Percentiles rank a stretch among this genome's conserved stretches.
Evolutionary conservation across 1,140 invertebrate genomes (phyloP).

Genomic region (Coptotermes formosanus): DNA sequence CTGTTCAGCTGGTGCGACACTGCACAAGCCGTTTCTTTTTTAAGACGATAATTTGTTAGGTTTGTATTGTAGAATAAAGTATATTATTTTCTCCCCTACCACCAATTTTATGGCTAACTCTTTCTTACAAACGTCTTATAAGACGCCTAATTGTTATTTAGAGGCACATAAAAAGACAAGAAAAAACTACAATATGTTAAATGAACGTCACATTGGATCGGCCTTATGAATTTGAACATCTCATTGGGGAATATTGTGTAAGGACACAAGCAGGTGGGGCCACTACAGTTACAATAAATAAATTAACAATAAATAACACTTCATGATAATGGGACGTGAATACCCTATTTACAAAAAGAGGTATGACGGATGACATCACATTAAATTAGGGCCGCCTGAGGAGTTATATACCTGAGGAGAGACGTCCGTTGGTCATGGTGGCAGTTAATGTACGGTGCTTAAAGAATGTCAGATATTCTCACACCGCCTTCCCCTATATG

Average conservation of each 20-base stretch:
- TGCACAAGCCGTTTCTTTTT: neutral
- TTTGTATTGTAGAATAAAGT: neutral
- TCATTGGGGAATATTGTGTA: constrained; percentile 1
- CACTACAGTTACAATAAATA: neutral
- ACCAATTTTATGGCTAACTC: constrained; percentile 18
- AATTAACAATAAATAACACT: constrained; percentile 9
- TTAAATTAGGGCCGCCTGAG: neutral
- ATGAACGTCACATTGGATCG: neutral
- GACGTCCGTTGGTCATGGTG: no score
- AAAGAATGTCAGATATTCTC: no score
- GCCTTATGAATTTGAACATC: constrained; percentile 1
- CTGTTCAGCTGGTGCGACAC: neutral
- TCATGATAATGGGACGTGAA: neutral
- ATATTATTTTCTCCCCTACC: neutral
- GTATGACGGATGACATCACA: neutral
- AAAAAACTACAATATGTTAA: neutral
- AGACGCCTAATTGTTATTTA: constrained; percentile 9
- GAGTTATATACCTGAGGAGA: neutral
- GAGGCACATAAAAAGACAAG: neutral
- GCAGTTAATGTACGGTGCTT: no score
- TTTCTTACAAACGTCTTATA: constrained; percentile 11
- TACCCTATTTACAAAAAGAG: constrained; percentile 11
- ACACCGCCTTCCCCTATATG: no score
- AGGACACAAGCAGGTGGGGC: neutral
- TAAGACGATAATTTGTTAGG: neutral